These are phyloP conservation scores for Catalaphyllia jardinei DNA, from an alignment of 64 coral and sea anemone genomes.

Conservation along the genomic window DNA sequence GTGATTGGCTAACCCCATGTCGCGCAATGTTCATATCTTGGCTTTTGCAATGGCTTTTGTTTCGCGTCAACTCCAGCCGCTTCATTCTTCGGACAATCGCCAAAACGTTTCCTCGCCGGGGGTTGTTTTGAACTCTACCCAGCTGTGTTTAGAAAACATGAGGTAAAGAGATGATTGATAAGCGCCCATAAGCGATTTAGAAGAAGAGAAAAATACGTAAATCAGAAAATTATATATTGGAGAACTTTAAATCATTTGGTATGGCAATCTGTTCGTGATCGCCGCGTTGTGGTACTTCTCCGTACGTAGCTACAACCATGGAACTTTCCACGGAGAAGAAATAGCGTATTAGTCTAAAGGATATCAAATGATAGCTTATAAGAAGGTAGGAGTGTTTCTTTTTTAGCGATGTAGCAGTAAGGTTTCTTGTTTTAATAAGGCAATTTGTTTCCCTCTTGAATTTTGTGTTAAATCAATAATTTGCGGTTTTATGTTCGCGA, in stretches of 20 bases:
- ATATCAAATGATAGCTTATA: constrained; percentile 50
- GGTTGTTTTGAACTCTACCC: background rate
- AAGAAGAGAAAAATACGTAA: background rate
- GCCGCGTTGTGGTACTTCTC: background rate
- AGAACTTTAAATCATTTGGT: background rate
- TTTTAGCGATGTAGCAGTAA: background rate
- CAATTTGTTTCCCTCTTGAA: constrained; percentile 1
- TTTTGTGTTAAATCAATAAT: background rate
- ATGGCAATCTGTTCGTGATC: background rate
- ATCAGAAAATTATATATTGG: background rate
- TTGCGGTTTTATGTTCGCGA: background rate
- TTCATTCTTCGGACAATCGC: background rate
- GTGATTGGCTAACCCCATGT: constrained; percentile 11
- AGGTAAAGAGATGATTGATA: background rate
- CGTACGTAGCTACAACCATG: too few relatives aligned
- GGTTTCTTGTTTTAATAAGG: constrained; percentile 1
- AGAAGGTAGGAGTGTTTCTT: constrained; percentile 10
- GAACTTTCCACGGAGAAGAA: background rate
- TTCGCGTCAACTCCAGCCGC: background rate
- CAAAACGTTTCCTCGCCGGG: background rate
- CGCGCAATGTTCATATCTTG: constrained; percentile 5
- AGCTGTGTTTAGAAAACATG: constrained; percentile 24
- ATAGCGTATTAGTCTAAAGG: background rate
- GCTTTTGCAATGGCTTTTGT: background rate
- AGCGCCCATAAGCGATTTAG: background rate